Evolutionary conservation across 2,888 invertebrate genomes (phyloP), one percentile per base, ranked within the genome.

Genomic region (Andrena marginata): DNA sequence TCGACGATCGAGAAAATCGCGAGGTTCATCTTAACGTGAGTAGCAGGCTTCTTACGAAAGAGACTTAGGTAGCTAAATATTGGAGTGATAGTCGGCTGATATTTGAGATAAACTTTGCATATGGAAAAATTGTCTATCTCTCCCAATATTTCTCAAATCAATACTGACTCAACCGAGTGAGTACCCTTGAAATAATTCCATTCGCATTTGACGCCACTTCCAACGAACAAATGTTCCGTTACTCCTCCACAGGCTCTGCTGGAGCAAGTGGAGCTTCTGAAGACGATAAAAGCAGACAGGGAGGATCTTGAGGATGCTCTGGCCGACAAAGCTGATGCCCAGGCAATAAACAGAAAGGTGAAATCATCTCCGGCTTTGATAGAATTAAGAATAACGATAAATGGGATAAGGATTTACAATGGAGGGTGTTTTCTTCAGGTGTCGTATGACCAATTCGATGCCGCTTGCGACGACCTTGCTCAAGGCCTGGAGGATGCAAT

Each of bases 311-410:
- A 96, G 77, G 96, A 97, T 80, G 96, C 97, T 1, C 94, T 97
- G 87, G 96, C 97, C 0, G 96, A 97, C 75, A 97, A 97, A 93
- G 97, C 97, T 0, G 97, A 97, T 91, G 94, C 96, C 68, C 95
- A 95, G 1, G 95, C 95, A 91, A 94, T 97, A 77, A 96, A 97
- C 73, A 95, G 96, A 56, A 97, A 97, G 91, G 97, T 97, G 7
- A 3, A 26, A 26, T 2, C 2, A 23, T 33, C 35, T 29, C 8
- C 0, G 20, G 29, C 35, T 16, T 0, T 31, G 2, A 31, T 49
- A 42, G 42, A 56, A 48, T 42, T 60, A 29, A 42, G 16, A 42
- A 42, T 42, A 49, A 23, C 6, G 1, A 1, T 16, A 5, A n/a
- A 23, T 20, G 49, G 3, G n/a, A 51, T 3, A 65, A 0, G 4